Evolutionary conservation across 2,113 vertebrate species (phyloP).

Genomic region (Pterocles orientalis): DNA sequence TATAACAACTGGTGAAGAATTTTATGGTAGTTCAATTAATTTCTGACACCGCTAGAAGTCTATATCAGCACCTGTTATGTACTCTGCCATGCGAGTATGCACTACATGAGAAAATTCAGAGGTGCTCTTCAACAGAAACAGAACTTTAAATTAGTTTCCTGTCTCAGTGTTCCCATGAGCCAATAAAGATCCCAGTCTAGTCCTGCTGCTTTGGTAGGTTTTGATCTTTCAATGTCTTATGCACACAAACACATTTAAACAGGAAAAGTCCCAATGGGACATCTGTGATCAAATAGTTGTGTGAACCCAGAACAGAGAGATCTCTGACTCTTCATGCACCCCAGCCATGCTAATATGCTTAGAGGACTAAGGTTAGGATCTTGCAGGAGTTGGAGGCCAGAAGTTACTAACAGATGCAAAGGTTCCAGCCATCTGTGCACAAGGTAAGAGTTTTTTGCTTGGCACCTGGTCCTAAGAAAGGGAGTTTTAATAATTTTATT

Average conservation of each 20-base stretch:
- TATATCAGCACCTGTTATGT: background rate
- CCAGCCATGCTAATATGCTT: background rate
- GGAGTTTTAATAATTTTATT: background rate
- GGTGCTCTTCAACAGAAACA: background rate
- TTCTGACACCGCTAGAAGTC: background rate
- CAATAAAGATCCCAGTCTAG: background rate
- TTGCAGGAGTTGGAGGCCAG: background rate
- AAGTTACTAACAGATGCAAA: background rate
- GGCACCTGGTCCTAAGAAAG: background rate
- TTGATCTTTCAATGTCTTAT: background rate
- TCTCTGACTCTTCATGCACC: background rate
- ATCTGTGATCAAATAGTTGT: background rate
- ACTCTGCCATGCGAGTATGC: background rate
- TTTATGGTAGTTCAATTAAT: background rate
- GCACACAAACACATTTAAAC: background rate
- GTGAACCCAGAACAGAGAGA: background rate
- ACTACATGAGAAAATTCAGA: background rate
- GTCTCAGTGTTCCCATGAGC: background rate
- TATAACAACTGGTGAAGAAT: background rate
- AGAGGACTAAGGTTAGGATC: background rate
- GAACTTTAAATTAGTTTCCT: background rate
- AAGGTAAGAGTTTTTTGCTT: constrained; percentile 10
- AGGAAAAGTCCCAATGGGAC: background rate
- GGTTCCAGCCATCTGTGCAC: background rate
- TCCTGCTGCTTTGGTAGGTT: background rate